Percentiles rank a stretch among this genome's conserved stretches.
Conservation (phyloP, 2,888 invertebrate species). For the Halocaridina rubra region DNA sequence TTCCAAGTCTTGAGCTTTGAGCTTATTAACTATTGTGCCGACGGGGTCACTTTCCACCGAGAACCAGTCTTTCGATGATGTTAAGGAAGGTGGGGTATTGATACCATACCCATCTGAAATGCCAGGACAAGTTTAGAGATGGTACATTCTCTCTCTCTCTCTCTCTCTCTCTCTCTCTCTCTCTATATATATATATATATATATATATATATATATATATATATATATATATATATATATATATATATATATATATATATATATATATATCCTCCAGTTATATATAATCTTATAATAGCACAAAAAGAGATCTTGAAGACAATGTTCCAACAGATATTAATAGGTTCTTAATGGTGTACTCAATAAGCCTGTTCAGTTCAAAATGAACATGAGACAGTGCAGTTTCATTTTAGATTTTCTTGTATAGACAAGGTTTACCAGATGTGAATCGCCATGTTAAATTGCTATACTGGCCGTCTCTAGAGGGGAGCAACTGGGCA, state of each 20-base stretch:
- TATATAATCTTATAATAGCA: background rate
- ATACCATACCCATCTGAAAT: background rate
- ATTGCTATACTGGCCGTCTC: no score
- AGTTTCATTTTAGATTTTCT: no score
- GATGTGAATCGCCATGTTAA: no score
- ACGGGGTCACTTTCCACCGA: conserved; percentile 42
- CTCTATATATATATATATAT: background rate
- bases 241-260: background rate
- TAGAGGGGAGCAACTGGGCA: no score
- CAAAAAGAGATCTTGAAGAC: background rate
- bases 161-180: background rate
- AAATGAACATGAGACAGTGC: no score
- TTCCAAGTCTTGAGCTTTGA: conserved; percentile 22
- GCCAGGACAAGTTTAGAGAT: background rate
- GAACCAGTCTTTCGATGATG: conserved; percentile 33
- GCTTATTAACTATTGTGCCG: conserved; percentile 32
- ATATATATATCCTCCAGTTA: background rate
- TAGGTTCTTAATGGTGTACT: no score
- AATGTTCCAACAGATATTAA: background rate
- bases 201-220: background rate
- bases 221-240: background rate
- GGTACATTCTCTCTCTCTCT: background rate
- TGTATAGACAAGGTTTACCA: no score
- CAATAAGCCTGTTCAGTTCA: no score
- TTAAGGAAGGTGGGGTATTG: conserved; percentile 43